phyloP scores from a whole-genome alignment of 2,888 invertebrate species.

The Candidula unifasciata region DNA sequence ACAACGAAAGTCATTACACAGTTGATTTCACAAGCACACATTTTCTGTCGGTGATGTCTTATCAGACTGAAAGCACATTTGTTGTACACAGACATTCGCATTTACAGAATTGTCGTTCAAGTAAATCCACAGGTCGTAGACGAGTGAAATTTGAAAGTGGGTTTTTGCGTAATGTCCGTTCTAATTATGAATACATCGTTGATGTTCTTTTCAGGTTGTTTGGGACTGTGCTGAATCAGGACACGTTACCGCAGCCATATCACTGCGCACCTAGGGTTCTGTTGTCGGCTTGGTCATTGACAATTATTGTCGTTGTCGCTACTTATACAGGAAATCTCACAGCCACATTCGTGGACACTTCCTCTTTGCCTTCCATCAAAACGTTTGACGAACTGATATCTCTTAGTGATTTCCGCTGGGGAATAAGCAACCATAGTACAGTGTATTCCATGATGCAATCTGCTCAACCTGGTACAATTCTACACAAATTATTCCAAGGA shows the following conservation, averaged over 20 bases:
- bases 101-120: too few relatives aligned
- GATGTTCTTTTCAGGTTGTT: constrained; percentile 19
- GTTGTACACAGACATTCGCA: not conserved
- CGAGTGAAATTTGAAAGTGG: not conserved
- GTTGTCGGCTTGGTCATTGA: not conserved
- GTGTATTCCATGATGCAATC: not conserved
- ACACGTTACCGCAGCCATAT: not conserved
- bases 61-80: not conserved
- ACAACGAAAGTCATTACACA: not conserved
- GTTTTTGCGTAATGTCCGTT: too few relatives aligned
- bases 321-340: constrained; percentile 31
- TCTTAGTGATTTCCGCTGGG: not conserved
- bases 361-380: not conserved
- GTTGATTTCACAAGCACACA: not conserved
- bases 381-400: not conserved
- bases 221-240: constrained; percentile 16
- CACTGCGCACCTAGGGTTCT: not conserved
- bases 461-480: not conserved
- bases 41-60: not conserved
- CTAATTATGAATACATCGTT: not conserved
- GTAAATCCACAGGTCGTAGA: too few relatives aligned
- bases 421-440: not conserved
- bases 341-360: not conserved
- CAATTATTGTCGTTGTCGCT: not conserved
- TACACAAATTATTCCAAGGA: constrained; percentile 4